Percentiles rank a stretch among this genome's conserved stretches.
phyloP scores from a whole-genome alignment of 1,140 invertebrate species.

The Asbolus verrucosus region DNA sequence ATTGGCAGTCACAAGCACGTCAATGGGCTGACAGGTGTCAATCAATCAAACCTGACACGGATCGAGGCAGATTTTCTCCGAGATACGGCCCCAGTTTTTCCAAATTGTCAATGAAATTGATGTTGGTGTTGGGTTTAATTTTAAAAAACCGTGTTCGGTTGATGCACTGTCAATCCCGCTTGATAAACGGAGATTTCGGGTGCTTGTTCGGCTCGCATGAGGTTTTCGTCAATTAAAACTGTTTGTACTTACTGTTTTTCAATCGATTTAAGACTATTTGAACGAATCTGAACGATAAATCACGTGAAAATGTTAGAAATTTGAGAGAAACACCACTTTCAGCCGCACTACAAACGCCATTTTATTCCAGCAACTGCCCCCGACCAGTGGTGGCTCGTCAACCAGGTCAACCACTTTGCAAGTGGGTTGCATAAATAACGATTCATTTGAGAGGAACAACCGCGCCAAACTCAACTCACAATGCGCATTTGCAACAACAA shows the following conservation, averaged over 20 bases:
- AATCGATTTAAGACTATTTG: constrained; percentile 40
- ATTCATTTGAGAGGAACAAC: constrained; percentile 10
- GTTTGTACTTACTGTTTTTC: constrained; percentile 47
- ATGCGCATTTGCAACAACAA: too few species aligned
- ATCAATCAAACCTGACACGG: constrained; percentile 11
- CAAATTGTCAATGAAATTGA: background rate
- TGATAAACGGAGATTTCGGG: constrained; percentile 23
- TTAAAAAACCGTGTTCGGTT: constrained; percentile 8
- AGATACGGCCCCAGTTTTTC: background rate
- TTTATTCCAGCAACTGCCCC: constrained; percentile 53
- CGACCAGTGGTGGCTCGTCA: constrained; percentile 42
- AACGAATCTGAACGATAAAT: constrained; percentile 15
- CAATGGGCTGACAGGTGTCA: constrained; percentile 30
- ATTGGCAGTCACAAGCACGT: background rate
- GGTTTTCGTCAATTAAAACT: constrained; percentile 49
- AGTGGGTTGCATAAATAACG: constrained; percentile 51
- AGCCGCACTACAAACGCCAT: constrained; percentile 51
- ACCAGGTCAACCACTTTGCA: constrained; percentile 40
- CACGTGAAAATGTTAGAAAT: constrained; percentile 37
- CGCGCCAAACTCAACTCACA: too few species aligned
- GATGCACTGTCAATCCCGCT: constrained; percentile 40
- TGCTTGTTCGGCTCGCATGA: background rate
- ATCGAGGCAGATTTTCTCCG: background rate
- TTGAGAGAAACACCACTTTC: constrained; percentile 22
- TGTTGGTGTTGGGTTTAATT: background rate